phyloP scores from a whole-genome alignment of 2,888 invertebrate genomes.

The Corythucha ciliata region DNA sequence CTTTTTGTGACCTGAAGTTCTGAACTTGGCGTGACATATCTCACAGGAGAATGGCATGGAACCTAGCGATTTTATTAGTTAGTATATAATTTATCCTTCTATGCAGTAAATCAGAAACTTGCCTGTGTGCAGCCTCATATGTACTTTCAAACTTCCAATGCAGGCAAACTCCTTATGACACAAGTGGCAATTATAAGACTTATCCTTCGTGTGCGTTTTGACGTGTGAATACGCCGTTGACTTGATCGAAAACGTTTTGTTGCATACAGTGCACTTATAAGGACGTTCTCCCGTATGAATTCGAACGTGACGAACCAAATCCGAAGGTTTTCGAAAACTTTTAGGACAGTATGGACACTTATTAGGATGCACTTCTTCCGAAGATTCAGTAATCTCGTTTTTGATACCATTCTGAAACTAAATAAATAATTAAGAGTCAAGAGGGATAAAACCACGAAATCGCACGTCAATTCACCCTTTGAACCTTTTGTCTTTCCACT shows the following conservation, averaged over 20 bases:
- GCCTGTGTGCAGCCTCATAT: constrained; percentile 57
- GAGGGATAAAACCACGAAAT: no score
- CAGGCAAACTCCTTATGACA: constrained; percentile 55
- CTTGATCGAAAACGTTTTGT: constrained; percentile 53
- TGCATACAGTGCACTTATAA: constrained; percentile 48
- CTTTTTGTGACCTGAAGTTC: constrained; percentile 57
- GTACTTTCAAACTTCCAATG: constrained; percentile 56
- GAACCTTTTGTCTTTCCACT: no score
- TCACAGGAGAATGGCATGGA: constrained; percentile 52
- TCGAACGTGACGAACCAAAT: constrained; percentile 50
- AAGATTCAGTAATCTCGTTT: neutral
- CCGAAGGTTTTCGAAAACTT: constrained; percentile 56
- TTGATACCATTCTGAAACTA: no score
- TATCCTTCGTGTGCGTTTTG: constrained; percentile 49
- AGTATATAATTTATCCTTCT: constrained; percentile 5
- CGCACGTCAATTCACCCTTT: no score
- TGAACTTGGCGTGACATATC: constrained; percentile 52
- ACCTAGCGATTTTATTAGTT: constrained; percentile 42
- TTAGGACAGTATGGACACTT: constrained; percentile 52
- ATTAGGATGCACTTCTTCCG: constrained; percentile 42
- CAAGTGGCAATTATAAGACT: constrained; percentile 52
- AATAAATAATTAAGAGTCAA: no score
- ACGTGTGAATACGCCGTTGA: constrained; percentile 55
- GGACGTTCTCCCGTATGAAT: constrained; percentile 56
- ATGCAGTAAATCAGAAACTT: constrained; percentile 26